Evolutionary conservation across 2,888 invertebrate species (phyloP).

Genomic region (Monochamus alternatus): DNA sequence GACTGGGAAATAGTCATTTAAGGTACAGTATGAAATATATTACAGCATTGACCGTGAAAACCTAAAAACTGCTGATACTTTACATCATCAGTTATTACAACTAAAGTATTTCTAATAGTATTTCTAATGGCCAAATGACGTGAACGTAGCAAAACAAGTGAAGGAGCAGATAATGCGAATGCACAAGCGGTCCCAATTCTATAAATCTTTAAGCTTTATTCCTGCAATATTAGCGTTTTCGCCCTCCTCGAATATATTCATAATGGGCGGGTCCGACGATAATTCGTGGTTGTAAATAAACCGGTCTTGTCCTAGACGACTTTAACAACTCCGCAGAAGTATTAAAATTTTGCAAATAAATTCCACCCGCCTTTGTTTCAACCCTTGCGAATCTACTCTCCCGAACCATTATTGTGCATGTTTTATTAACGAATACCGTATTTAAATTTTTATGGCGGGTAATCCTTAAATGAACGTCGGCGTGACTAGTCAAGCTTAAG

Average conservation of each 20-base stretch:
- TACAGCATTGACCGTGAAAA: no score
- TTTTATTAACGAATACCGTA: slow-evolving; percentile 23
- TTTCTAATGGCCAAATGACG: no score
- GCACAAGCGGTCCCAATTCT: neutral
- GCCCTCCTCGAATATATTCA: slow-evolving; percentile 10
- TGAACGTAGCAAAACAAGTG: neutral
- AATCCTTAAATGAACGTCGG: neutral
- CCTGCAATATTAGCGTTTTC: slow-evolving; percentile 8
- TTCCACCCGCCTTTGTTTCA: slow-evolving; percentile 23
- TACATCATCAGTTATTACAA: no score
- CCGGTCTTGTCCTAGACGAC: slow-evolving; percentile 9
- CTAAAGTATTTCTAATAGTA: no score
- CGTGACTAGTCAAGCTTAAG: no score
- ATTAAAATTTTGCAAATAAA: slow-evolving; percentile 31
- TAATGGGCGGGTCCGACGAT: slow-evolving; percentile 1
- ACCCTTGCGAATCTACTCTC: slow-evolving; percentile 18
- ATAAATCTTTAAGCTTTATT: slow-evolving; percentile 7
- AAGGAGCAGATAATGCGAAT: neutral
- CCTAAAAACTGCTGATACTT: no score
- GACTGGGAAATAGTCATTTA: no score
- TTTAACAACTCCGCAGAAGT: slow-evolving; percentile 19
- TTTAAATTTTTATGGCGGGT: slow-evolving; percentile 9
- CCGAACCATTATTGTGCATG: slow-evolving; percentile 14
- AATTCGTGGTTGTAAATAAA: slow-evolving; percentile 22
- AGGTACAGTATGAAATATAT: no score